Percentiles rank a stretch among this genome's conserved stretches.
These are phyloP conservation scores for Pterobdella sp. DNA, from an alignment of 2,888 invertebrate genomes.

Conservation along the genomic window DNA sequence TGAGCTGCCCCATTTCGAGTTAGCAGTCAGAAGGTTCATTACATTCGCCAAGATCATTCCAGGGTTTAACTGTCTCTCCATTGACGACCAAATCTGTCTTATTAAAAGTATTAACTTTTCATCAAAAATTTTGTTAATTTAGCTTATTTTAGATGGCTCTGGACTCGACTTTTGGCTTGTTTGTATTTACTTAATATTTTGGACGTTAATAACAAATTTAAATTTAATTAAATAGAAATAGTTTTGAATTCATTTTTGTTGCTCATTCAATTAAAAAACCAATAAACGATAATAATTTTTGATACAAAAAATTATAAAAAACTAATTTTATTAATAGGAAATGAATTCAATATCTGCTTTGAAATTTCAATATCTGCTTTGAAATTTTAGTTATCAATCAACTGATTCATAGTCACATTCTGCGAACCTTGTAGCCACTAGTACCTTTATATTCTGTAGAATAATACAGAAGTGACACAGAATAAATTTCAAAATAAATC, in stretches of 20 bases:
- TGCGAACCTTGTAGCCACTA: no score
- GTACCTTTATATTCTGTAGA: no score
- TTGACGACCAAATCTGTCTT: constrained; percentile 45
- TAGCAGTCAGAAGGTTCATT: constrained; percentile 43
- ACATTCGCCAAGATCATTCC: constrained; percentile 47
- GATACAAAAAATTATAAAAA: no score
- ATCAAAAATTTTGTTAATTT: neutral
- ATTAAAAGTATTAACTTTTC: constrained; percentile 43
- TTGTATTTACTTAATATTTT: neutral
- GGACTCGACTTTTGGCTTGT: neutral
- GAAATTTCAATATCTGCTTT: neutral
- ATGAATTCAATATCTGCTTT: neutral
- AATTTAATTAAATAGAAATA: neutral
- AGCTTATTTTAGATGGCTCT: neutral
- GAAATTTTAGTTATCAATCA: neutral
- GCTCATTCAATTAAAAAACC: no score
- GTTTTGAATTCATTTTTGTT: neutral
- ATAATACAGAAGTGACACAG: neutral
- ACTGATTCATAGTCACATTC: no score
- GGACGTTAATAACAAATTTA: neutral
- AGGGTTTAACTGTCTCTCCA: constrained; percentile 43
- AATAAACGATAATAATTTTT: no score
- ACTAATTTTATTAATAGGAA: neutral
- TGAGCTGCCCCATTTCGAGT: constrained; percentile 43
- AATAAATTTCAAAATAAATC: neutral